A percentile compares a stretch with the other conserved stretches of the same genome.
phyloP scores from a whole-genome alignment of 2,888 invertebrate genomes.

The Fragum sueziense region DNA sequence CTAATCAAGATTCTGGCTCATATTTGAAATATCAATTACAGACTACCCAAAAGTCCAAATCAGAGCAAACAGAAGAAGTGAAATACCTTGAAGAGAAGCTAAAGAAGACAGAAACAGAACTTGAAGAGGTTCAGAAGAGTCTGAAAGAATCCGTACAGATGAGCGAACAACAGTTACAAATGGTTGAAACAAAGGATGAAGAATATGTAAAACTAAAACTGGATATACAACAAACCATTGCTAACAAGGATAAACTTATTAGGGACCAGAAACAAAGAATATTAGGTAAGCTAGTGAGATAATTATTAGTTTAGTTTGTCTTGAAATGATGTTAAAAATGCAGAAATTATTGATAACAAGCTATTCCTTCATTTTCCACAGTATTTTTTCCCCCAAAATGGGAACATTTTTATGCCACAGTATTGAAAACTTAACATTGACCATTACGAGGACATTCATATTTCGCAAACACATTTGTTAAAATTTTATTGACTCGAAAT shows the following conservation, averaged over 20 bases:
- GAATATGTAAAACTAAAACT: conserved; percentile 65
- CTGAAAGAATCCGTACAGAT: conserved; percentile 64
- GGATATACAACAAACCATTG: conserved; percentile 63
- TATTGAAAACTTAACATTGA: too few relatives aligned
- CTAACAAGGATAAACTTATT: conserved; percentile 59
- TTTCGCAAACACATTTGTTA: too few relatives aligned
- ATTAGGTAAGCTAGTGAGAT: conserved; percentile 30
- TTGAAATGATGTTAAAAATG: too few relatives aligned
- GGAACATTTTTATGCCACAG: too few relatives aligned
- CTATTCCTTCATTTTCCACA: too few relatives aligned
- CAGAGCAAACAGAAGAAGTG: conserved; percentile 33
- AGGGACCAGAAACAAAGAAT: conserved; percentile 50
- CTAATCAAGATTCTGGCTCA: too few relatives aligned
- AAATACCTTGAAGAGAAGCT: conserved; percentile 47
- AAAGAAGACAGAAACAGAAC: conserved; percentile 47
- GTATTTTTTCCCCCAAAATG: too few relatives aligned
- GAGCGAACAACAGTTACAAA: conserved; percentile 62
- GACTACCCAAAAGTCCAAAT: neutral
- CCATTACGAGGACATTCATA: too few relatives aligned
- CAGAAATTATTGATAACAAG: too few relatives aligned
- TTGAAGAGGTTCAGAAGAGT: conserved; percentile 62
- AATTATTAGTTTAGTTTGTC: too few relatives aligned
- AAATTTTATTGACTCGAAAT: too few relatives aligned
- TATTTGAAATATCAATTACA: too few relatives aligned
- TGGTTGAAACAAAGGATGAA: conserved; percentile 65